A percentile compares a stretch with the other conserved stretches of the same genome.
phyloP scores from a whole-genome alignment of 2,888 invertebrate genomes.

The Polyommatus iphigenia region DNA sequence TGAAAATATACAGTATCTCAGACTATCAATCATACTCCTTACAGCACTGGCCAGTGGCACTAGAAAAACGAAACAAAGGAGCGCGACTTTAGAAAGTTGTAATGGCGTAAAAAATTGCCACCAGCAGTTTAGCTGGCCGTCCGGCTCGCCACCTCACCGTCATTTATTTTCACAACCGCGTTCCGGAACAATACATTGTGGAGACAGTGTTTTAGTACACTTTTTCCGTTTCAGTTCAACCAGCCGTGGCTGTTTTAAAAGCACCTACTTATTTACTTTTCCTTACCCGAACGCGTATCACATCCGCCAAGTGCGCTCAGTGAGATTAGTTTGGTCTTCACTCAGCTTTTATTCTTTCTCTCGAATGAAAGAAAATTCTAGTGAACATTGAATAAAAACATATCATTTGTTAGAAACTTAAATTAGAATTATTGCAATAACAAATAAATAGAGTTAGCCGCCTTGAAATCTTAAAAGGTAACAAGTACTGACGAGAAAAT shows the following conservation, averaged over 20 bases:
- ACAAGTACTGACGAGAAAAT: no score
- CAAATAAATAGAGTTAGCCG: neutral
- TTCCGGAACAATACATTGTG: constrained; percentile 36
- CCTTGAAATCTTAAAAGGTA: neutral
- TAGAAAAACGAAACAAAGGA: constrained; percentile 33
- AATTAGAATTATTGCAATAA: no score
- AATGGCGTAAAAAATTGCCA: constrained; percentile 48
- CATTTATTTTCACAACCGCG: constrained; percentile 38
- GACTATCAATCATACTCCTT: neutral
- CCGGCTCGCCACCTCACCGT: constrained; percentile 40
- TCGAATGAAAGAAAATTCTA: neutral
- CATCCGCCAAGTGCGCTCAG: neutral
- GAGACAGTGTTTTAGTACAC: constrained; percentile 30
- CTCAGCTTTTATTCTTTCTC: neutral
- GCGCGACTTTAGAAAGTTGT: constrained; percentile 44
- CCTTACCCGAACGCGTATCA: constrained; percentile 12
- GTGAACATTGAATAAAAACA: neutral
- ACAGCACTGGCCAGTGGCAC: neutral
- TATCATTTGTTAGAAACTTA: neutral
- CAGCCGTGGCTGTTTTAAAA: constrained; percentile 24
- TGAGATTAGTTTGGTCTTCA: neutral
- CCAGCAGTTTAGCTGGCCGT: constrained; percentile 35
- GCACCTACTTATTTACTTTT: constrained; percentile 28
- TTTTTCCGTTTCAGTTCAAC: constrained; percentile 28
- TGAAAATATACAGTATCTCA: neutral